These are phyloP conservation scores for Drosophila kanekoi DNA, from an alignment of 2,888 invertebrate species.

Conservation along the genomic window DNA sequence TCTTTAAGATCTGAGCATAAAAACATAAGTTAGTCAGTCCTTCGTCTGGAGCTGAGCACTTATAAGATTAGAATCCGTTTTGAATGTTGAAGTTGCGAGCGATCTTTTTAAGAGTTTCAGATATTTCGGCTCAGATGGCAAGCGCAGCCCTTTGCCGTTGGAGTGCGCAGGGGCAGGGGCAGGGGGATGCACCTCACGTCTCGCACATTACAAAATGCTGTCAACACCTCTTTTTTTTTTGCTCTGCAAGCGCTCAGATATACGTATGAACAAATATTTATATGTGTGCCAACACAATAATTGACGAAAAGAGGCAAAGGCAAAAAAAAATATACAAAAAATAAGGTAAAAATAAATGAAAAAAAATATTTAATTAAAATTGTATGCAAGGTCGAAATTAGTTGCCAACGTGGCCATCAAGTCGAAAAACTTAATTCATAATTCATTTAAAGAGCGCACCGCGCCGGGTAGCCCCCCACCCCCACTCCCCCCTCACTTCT, in stretches of 20 bases:
- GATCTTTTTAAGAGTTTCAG: no score
- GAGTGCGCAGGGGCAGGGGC: no score
- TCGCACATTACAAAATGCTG: constrained; percentile 56
- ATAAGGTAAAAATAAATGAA: constrained; percentile 21
- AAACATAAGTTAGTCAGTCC: no score
- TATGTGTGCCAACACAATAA: constrained; percentile 35
- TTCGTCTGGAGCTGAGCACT: no score
- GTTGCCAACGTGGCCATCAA: constrained; percentile 77
- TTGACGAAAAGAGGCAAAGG: constrained; percentile 45
- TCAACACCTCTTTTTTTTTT: constrained; percentile 66
- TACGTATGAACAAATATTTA: neutral
- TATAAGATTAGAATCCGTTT: no score
- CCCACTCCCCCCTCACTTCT: neutral
- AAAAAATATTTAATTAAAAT: constrained; percentile 75
- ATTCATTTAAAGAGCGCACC: constrained; percentile 70
- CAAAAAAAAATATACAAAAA: constrained; percentile 33
- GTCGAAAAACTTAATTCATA: constrained; percentile 76
- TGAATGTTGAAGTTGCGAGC: no score
- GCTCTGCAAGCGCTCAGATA: constrained; percentile 3
- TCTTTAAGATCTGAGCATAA: no score
- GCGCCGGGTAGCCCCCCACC: constrained; percentile 6
- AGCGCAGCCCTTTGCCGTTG: no score
- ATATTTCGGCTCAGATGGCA: no score
- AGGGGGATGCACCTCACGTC: constrained; percentile 36
- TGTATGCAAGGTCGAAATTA: constrained; percentile 78